phyloP scores from a whole-genome alignment of 1,140 invertebrate genomes.

The Drosophila kepulauana region DNA sequence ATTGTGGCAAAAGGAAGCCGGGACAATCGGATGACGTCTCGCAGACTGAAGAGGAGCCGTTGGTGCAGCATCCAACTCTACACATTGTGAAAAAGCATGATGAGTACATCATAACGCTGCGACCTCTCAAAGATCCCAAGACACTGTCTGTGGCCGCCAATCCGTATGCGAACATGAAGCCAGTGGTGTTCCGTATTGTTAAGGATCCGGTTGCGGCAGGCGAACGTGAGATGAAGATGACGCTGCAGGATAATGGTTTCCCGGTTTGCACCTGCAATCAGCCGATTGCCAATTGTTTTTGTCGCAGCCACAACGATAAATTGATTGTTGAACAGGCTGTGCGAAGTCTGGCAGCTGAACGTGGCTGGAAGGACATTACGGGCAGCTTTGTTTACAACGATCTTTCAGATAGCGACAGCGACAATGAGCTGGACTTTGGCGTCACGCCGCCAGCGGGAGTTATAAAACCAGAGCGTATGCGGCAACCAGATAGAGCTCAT shows the following conservation, averaged over 20 bases:
- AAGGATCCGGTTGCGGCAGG: conserved; percentile 60
- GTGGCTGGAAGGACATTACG: conserved; percentile 27
- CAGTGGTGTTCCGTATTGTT: conserved; percentile 75
- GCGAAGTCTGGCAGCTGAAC: conserved; percentile 27
- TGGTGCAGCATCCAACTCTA: conserved; percentile 76
- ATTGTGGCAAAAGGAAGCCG: neutral
- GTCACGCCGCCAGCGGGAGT: conserved; percentile 80
- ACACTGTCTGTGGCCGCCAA: conserved; percentile 58
- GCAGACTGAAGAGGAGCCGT: conserved; percentile 23
- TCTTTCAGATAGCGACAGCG: conserved; percentile 60
- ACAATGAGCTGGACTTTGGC: conserved; percentile 77
- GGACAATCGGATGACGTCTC: neutral
- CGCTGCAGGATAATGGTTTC: conserved; percentile 56
- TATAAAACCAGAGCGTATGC: conserved; percentile 59
- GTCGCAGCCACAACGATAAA: conserved; percentile 64
- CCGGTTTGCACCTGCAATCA: conserved; percentile 60
- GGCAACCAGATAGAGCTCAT: conserved; percentile 43
- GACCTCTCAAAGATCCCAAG: conserved; percentile 70
- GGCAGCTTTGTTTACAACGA: conserved; percentile 47
- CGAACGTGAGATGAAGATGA: conserved; percentile 41
- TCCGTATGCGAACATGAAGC: conserved; percentile 75
- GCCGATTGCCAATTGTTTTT: conserved; percentile 64
- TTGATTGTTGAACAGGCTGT: conserved; percentile 51
- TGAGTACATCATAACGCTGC: conserved; percentile 74
- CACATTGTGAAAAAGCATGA: conserved; percentile 71